Conservation (phyloP, 2,797 vertebrate genomes). For the Rhynchonycteris naso region DNA sequence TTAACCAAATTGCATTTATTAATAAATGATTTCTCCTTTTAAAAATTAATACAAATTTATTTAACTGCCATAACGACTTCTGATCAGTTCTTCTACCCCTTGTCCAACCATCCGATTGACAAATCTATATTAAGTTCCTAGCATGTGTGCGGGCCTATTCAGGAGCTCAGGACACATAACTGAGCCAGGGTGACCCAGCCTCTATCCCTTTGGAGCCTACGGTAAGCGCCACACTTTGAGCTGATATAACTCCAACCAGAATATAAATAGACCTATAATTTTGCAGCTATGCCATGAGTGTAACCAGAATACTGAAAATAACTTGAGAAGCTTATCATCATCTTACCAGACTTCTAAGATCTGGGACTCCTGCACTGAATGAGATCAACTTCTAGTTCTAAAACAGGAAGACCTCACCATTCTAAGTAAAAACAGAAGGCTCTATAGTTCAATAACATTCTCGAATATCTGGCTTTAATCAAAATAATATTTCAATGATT, state of each 20-base stretch:
- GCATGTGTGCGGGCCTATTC: neutral
- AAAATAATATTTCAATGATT: constrained; percentile 57
- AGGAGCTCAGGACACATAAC: neutral
- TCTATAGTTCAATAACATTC: neutral
- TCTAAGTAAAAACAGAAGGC: neutral
- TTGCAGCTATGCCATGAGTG: neutral
- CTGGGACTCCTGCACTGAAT: neutral
- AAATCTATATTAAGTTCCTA: neutral
- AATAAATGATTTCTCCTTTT: neutral
- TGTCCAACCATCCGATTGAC: neutral
- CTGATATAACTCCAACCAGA: neutral
- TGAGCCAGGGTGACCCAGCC: neutral
- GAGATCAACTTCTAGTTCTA: neutral
- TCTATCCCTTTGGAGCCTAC: neutral
- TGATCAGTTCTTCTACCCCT: neutral
- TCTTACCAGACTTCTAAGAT: neutral
- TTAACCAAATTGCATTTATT: neutral
- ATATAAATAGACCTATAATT: neutral
- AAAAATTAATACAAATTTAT: neutral
- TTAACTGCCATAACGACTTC: neutral
- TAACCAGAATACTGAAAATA: neutral
- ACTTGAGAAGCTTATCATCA: neutral
- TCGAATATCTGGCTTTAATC: neutral
- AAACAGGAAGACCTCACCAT: neutral
- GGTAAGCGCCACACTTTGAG: neutral